Base-by-base conservation (phyloP, 2,797 vertebrate genomes). In the Kryptopterus vitreolus region DNA sequence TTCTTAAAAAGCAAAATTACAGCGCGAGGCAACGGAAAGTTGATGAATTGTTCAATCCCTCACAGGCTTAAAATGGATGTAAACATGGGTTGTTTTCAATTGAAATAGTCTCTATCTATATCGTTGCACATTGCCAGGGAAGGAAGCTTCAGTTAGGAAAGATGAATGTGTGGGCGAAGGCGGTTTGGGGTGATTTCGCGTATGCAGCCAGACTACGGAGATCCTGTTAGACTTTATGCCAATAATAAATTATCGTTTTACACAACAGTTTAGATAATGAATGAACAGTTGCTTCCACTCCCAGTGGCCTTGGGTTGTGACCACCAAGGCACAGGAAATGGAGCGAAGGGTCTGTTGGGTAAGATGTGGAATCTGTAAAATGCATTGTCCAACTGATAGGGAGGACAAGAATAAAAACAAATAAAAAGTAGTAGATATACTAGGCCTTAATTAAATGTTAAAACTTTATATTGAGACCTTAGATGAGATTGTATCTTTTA, bases 91-190 rank as follows among this genome's bases (percentile, higher is more conserved):
- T 78, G 48, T 75, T 80, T 82, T 78, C 63, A 76, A 58, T 61
- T 70, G 71, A 43, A 83, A 35, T 77, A 48, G 35, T 83, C 55
- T 59, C 48, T 24, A 7, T 80, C 62, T 68, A 4, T 1, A 1
- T 72, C 63, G 22, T 26, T 79, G 55, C 80, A 81, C 55, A 83
- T 77, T 76, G 61, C 22, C 52, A 65, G 62, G 79, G 77, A 85
- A 85, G 82, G 82, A 83, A 85, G 72, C 76, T 62, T 81, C 18
- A 59, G 75, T 70, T 79, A 74, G 65, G 53, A 24, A 79, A 52
- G 79, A 81, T 83, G 63, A 58, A n/a, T 75, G 71, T 73, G 75
- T 24, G 29, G 62, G 52, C 13, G 20, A 50, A 62, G 68, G 55
- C 61, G 13, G 84, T 76, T 52, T 76, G 71, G 62, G 50, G 18